phyloP scores from a whole-genome alignment of 2,797 vertebrate genomes.

The Scolopax bukidnonensis region DNA sequence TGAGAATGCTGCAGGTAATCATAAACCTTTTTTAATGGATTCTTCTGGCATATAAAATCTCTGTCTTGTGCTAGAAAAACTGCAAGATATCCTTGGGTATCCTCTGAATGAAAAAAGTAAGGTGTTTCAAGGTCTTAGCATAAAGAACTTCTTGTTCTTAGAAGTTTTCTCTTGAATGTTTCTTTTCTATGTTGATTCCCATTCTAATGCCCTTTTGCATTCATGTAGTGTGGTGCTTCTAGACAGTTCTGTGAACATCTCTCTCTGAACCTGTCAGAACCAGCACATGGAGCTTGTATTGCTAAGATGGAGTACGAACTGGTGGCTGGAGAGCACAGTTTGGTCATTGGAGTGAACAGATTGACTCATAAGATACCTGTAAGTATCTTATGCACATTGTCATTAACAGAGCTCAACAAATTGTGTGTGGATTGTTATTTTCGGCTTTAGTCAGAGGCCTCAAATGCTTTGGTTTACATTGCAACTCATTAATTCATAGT shows the following conservation, averaged over 20 bases:
- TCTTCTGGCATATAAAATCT: neutral
- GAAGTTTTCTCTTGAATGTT: neutral
- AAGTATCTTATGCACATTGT: slow-evolving; percentile 38
- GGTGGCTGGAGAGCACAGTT: slow-evolving; percentile 84
- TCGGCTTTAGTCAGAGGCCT: neutral
- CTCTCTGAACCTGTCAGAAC: slow-evolving; percentile 86
- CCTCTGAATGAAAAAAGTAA: neutral
- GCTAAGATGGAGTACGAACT: slow-evolving; percentile 86
- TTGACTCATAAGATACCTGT: slow-evolving; percentile 88
- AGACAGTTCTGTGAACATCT: slow-evolving; percentile 86
- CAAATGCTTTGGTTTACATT: neutral
- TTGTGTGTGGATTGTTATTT: neutral
- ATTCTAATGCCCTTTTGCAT: neutral
- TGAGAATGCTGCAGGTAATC: neutral
- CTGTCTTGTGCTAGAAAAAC: neutral
- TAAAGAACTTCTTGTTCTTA: neutral
- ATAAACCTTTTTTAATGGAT: neutral
- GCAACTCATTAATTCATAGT: neutral
- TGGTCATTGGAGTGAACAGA: slow-evolving; percentile 83
- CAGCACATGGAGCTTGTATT: slow-evolving; percentile 85
- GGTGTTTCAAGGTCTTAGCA: neutral
- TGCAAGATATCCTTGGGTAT: neutral
- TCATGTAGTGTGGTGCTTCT: slow-evolving; percentile 83
- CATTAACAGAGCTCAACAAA: neutral
- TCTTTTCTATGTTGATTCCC: neutral